Base-by-base conservation (phyloP, 2,797 vertebrate species). In the Bovichtus variegatus region DNA sequence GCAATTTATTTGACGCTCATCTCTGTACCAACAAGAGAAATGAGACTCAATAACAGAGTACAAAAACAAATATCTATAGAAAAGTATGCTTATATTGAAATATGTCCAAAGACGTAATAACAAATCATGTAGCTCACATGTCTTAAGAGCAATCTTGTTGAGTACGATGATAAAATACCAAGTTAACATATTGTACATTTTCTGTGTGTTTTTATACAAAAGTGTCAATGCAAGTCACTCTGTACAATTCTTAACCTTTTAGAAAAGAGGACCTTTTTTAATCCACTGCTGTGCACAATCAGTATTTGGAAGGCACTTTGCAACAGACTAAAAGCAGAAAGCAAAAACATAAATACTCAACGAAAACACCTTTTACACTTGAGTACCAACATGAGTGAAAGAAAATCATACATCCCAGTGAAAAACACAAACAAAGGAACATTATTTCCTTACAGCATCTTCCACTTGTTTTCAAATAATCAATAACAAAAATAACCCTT, bases 41-140 rank as follows among this genome's bases (percentile, higher is more conserved):
- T 82, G 85, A 93, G 93, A 94, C 91, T 94, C 91, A 93, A 94
- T 92, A 94, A 95, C 94, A 93, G 93, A 93, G 94, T 96, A 96
- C 95, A 95, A 96, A 96, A 96, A 95, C 93, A 95, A 95, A 95
- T 95, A 95, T 94, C 89, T 93, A 96, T 96, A 96, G 94, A 96
- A 96, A 96, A 94, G 92, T 96, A 95, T 95, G 95, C 89, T 93
- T 95, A 95, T 95, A 96, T 93, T 94, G 92, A 95, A 96, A 95
- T 91, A 90, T 94, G 91, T 94, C 90, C 92, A 94, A 95, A 94
- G 93, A 94, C 88, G 83, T 86, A 91, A 91, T 93, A 93, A 90
- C 87, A 95, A 94, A 94, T 90, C 92, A 93, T 87, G 91, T 86
- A 90, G 89, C 87, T 91, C 84, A 89, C 86, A 87, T 86, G 82